Conservation (phyloP, 2,797 vertebrate species). For the Chaetodon trifasciatus region DNA sequence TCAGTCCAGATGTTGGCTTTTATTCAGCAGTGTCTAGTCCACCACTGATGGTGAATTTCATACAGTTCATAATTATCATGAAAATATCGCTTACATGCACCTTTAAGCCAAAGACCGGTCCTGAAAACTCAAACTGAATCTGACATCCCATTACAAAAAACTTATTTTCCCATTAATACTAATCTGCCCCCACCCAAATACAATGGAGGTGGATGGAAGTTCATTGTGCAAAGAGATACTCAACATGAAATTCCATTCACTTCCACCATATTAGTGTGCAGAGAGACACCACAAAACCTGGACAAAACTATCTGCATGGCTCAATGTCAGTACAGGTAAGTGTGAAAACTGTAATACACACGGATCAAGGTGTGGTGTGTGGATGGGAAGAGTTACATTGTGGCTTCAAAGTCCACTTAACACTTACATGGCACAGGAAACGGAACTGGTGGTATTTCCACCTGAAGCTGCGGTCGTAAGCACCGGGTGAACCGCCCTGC, state of each 20-base stretch:
- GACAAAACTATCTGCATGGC: background rate
- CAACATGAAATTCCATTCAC: background rate
- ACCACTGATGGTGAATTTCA: no score
- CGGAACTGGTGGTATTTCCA: constrained; percentile 99
- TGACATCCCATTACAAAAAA: background rate
- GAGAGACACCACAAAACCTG: constrained; percentile 64
- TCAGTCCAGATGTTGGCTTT: background rate
- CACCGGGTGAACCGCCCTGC: constrained; percentile 93
- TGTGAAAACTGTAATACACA: background rate
- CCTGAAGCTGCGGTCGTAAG: constrained; percentile 97
- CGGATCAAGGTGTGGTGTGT: background rate
- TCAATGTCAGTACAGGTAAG: background rate
- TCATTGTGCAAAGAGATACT: no score
- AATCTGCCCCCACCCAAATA: background rate
- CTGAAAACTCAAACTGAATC: background rate
- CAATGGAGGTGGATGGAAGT: background rate
- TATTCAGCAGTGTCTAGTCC: background rate
- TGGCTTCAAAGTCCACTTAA: background rate
- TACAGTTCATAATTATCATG: background rate
- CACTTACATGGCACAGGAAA: constrained; percentile 97
- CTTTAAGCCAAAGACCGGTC: background rate
- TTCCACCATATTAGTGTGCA: background rate
- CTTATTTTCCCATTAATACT: background rate
- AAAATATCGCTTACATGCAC: background rate
- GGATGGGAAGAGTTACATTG: background rate